Conservation (phyloP, 1,140 invertebrate species). For the Atta texana region DNA sequence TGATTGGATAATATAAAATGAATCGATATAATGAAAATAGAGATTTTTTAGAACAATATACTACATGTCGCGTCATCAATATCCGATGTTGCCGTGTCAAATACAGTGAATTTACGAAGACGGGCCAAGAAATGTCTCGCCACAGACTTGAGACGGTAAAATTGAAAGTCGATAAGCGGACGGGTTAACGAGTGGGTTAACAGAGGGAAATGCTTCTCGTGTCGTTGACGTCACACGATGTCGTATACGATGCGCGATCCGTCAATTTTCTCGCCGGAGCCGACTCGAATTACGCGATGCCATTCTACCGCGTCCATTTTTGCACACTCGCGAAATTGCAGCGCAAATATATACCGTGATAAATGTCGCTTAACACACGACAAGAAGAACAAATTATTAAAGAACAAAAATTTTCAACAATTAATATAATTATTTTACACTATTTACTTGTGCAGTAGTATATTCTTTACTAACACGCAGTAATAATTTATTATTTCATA, state of each 20-base stretch:
- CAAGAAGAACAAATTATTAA: neutral
- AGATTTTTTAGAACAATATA: neutral
- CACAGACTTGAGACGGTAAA: slow-evolving; percentile 73
- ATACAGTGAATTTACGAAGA: slow-evolving; percentile 44
- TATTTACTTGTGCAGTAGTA: neutral
- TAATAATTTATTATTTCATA: neutral
- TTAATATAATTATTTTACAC: neutral
- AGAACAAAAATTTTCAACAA: neutral
- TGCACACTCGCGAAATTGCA: slow-evolving; percentile 58
- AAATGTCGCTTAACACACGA: slow-evolving; percentile 64
- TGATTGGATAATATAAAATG: neutral
- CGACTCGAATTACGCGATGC: slow-evolving; percentile 60
- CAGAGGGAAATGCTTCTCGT: slow-evolving; percentile 63
- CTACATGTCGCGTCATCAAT: neutral
- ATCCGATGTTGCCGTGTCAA: slow-evolving; percentile 13
- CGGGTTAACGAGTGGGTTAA: slow-evolving; percentile 69
- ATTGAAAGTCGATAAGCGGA: slow-evolving; percentile 62
- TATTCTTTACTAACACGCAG: neutral
- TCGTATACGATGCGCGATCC: slow-evolving; percentile 50
- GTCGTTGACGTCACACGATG: slow-evolving; percentile 60
- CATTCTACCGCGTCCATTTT: slow-evolving; percentile 41
- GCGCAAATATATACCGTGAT: slow-evolving; percentile 39
- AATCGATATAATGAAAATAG: neutral
- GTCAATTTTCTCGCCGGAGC: slow-evolving; percentile 67
- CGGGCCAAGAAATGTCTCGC: slow-evolving; percentile 70